Percentiles rank a stretch among this genome's conserved stretches.
phyloP scores from a whole-genome alignment of 2,888 invertebrate genomes.

The Nowickia ferox region DNA sequence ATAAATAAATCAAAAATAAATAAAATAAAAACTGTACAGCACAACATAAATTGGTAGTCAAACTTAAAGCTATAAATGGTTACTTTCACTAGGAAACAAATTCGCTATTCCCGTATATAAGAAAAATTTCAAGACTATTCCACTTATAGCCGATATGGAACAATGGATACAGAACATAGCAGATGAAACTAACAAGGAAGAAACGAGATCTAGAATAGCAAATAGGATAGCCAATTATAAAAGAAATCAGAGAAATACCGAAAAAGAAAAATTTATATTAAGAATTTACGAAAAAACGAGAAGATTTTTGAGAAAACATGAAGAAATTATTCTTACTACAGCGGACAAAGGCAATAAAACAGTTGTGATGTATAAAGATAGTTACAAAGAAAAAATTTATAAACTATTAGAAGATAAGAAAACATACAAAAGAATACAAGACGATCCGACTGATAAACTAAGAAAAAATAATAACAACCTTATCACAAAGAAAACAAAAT shows the following conservation, averaged over 20 bases:
- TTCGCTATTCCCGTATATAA: too few species aligned
- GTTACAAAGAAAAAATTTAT: background rate
- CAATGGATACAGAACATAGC: too few species aligned
- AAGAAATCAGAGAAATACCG: background rate
- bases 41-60: too few species aligned
- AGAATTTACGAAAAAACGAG: background rate
- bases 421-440: background rate
- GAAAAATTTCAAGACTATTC: too few species aligned
- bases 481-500: background rate
- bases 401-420: background rate
- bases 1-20: too few species aligned
- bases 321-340: background rate
- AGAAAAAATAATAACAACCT: background rate
- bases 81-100: too few species aligned
- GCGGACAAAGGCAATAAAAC: slow-evolving; percentile 6
- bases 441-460: background rate
- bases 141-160: too few species aligned
- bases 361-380: slow-evolving; percentile 2
- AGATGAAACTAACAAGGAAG: background rate
- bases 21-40: too few species aligned
- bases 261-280: slow-evolving; percentile 12
- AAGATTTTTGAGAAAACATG: slow-evolving; percentile 3
- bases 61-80: too few species aligned
- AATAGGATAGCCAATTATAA: background rate
- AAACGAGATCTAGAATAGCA: background rate